Conservation (phyloP, 1,140 invertebrate genomes). For the Lasioglossum baleicum region DNA sequence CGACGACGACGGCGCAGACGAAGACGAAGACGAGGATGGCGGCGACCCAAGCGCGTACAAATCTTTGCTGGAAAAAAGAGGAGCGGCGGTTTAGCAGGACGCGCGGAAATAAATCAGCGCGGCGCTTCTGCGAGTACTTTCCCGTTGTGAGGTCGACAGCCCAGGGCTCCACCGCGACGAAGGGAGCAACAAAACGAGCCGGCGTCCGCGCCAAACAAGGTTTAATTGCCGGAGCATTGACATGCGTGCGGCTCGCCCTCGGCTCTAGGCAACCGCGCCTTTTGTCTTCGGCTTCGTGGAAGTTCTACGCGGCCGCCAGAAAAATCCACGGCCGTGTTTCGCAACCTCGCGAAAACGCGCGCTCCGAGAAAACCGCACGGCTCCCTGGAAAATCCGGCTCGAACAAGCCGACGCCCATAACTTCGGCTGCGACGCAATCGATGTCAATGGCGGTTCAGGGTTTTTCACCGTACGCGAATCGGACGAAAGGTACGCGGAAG, state of each 20-base stretch:
- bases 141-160: constrained; percentile 44
- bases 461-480: neutral
- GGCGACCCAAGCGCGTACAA: constrained; percentile 15
- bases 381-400: neutral
- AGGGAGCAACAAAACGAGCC: constrained; percentile 50
- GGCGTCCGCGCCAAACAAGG: constrained; percentile 65
- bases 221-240: constrained; percentile 73
- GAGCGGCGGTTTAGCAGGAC: constrained; percentile 39
- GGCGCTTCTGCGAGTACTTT: constrained; percentile 64
- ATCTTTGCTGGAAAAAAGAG: constrained; percentile 41
- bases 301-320: constrained; percentile 32
- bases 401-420: neutral
- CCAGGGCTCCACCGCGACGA: neutral
- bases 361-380: too few species aligned
- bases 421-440: neutral
- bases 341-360: constrained; percentile 28
- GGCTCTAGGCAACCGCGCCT: constrained; percentile 50
- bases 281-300: constrained; percentile 65
- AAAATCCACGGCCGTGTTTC: constrained; percentile 27
- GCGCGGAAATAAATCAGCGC: constrained; percentile 70
- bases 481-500: too few species aligned
- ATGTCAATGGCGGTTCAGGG: neutral
- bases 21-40: too few species aligned
- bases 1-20: too few species aligned
- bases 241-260: constrained; percentile 56